Evolutionary conservation across 2,113 vertebrate species (phyloP).

Genomic region (Pelvicachromis taeniatus): DNA sequence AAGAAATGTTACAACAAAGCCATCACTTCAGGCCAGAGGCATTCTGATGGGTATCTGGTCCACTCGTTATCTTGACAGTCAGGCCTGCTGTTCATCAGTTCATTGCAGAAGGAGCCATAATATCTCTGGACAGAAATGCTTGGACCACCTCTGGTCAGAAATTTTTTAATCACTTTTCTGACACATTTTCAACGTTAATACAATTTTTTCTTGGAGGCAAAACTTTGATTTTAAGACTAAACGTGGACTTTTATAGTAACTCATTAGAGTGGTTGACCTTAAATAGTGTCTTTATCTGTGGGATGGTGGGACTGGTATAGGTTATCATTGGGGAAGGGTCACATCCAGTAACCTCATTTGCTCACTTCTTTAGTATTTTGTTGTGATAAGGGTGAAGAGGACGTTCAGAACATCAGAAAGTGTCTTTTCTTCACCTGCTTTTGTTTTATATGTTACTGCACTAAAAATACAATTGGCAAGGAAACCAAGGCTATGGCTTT

Average conservation of each 20-base stretch:
- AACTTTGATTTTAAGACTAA: not conserved
- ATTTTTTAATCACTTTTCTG: not conserved
- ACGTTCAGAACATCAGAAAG: not conserved
- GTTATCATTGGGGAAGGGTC: not conserved
- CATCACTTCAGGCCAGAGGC: constrained; percentile 14
- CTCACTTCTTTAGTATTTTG: not conserved
- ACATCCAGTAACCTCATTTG: not conserved
- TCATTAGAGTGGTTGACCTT: not conserved
- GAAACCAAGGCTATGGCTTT: not conserved
- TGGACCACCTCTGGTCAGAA: not conserved
- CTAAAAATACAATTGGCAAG: not conserved
- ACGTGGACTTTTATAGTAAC: not conserved
- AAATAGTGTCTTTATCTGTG: not conserved
- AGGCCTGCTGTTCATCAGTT: constrained; percentile 43
- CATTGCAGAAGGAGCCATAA: not conserved
- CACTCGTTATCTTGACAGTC: constrained; percentile 44
- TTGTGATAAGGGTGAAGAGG: not conserved
- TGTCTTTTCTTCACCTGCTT: not conserved
- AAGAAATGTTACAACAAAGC: not conserved
- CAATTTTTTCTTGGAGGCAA: not conserved
- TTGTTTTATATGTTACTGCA: not conserved
- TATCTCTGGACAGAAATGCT: not conserved
- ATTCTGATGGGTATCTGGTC: constrained; percentile 33
- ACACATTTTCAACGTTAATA: not conserved
- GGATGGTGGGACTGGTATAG: not conserved